Evolutionary conservation across 2,888 invertebrate species (phyloP), one percentile per base, ranked within the genome.

Genomic region (Zygogramma bicolorata): DNA sequence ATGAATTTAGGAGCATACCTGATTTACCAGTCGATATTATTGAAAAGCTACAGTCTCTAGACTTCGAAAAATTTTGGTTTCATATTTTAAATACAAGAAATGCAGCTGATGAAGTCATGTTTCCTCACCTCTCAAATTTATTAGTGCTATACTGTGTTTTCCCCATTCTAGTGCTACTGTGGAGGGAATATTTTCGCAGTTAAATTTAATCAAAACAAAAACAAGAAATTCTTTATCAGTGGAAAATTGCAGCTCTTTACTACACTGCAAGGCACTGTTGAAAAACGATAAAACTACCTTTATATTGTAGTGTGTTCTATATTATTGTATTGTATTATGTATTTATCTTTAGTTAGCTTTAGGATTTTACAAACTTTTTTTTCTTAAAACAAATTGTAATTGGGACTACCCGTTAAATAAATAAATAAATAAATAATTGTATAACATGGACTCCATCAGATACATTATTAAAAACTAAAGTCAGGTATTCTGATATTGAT

Each of bases 91-190:
- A 57, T 57, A 57, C 22, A 18, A 57, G 22, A 57, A 57, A 57
- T 57, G 57, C 22, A 57, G 57, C 57, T 57, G 57, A 57, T 57
- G 57, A 57, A 57, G 22, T 57, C 22, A 57, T 57, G 57, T 57
- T 57, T 57, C 57, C 57, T 57, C 57, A 57, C 22, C 57, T 57
- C 18, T 57, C 57, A 57, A 57, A 57, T 57, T 57, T 57, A 22
- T 57, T 57, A 57, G 22, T 57, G 22, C 57, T 57, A 57, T 57
- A 57, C 57, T 57, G 57, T 57, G 57, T 57, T 57, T 57, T 57
- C 57, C 22, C 22, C 22, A 57, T 20, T 57, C 57, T 57, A 57
- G 57, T 57, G 57, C 57, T 57, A 57, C 57, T 18, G 57, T 57
- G 25, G 29, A 58, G 29, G 1, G 34, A 34, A 34, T 34, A 34